A percentile compares a stretch with the other conserved stretches of the same genome.
Evolutionary conservation across 2,797 vertebrate species (phyloP).

Genomic region (Atherinosoma microstoma): DNA sequence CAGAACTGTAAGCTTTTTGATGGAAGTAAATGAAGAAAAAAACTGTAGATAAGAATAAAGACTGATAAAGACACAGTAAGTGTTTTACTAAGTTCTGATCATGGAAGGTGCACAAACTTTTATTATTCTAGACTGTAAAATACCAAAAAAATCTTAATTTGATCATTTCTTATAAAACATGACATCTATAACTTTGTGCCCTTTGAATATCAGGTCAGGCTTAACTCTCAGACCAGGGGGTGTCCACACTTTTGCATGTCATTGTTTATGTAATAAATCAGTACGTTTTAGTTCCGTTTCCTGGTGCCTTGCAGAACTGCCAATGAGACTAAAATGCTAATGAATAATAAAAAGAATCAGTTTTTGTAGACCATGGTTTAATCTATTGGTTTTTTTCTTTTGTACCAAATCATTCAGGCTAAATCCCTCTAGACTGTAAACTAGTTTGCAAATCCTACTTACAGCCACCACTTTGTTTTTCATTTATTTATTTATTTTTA

Average conservation of each 20-base stretch:
- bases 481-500: not conserved
- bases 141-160: not conserved
- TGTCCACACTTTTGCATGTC: not conserved
- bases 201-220: not conserved
- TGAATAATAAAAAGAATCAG: not conserved
- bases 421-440: not conserved
- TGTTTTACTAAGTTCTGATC: not conserved
- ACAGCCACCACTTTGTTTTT: not conserved
- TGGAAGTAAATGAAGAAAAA: not conserved
- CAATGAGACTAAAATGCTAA: slow-evolving; percentile 9
- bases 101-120: not conserved
- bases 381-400: slow-evolving; percentile 5
- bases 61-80: not conserved
- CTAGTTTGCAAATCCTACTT: not conserved
- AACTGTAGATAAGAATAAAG: not conserved
- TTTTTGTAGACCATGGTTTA: slow-evolving; percentile 13
- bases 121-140: not conserved
- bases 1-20: not conserved
- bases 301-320: not conserved
- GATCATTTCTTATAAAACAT: not conserved
- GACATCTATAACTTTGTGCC: not conserved
- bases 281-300: not conserved
- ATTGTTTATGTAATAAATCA: slow-evolving; percentile 7
- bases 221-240: not conserved
- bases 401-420: slow-evolving; percentile 17